Conservation (phyloP, 2,888 invertebrate genomes). For the Eupsilia transversa region DNA sequence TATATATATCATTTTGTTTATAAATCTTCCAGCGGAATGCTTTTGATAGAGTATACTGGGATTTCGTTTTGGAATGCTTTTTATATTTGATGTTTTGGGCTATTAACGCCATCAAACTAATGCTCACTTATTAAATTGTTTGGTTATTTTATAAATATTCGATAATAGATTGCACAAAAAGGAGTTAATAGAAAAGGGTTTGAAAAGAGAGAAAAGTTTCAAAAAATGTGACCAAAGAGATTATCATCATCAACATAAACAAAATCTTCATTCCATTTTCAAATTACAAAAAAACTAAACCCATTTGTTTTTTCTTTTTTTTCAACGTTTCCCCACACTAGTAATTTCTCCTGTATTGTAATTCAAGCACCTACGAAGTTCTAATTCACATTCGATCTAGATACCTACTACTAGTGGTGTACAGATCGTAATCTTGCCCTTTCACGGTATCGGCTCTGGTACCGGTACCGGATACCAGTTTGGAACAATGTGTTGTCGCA, state of each 20-base stretch:
- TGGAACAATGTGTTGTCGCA: slow-evolving; percentile 88
- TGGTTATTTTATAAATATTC: slow-evolving; percentile 2
- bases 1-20: slow-evolving; percentile 59
- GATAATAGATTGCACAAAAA: not conserved
- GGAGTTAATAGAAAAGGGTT: no score
- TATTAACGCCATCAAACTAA: slow-evolving; percentile 44
- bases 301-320: no score
- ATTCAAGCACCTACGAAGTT: slow-evolving; percentile 48
- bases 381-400: slow-evolving; percentile 69
- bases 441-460: slow-evolving; percentile 62
- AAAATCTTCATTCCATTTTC: slow-evolving; percentile 37
- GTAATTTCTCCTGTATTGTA: no score
- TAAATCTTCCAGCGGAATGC: slow-evolving; percentile 67
- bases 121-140: slow-evolving; percentile 12
- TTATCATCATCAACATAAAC: slow-evolving; percentile 11
- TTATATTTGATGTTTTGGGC: slow-evolving; percentile 39
- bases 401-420: slow-evolving; percentile 65
- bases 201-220: no score
- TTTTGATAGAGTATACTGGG: slow-evolving; percentile 55
- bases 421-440: slow-evolving; percentile 72
- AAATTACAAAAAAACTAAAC: slow-evolving; percentile 53
- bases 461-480: slow-evolving; percentile 69
- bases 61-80: slow-evolving; percentile 30
- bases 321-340: no score
- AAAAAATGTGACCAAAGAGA: not conserved